Conservation (phyloP, 2,888 invertebrate species). For the Microplitis manilae region DNA sequence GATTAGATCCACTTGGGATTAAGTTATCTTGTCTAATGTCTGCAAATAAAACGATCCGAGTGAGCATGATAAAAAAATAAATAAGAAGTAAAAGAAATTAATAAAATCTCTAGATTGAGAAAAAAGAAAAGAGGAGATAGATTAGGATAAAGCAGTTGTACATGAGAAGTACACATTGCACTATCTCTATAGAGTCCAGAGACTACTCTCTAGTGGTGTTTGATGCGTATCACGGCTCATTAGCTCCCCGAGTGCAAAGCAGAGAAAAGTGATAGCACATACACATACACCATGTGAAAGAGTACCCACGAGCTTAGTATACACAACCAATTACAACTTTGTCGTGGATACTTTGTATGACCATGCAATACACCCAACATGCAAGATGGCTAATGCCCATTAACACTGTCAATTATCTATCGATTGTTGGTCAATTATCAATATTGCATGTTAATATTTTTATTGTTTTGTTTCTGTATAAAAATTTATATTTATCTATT, state of each 20-base stretch:
- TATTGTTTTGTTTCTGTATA: no score
- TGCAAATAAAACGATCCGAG: conserved; percentile 3
- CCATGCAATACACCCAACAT: conserved; percentile 56
- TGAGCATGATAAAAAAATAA: conserved; percentile 12
- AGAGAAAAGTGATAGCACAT: conserved; percentile 52
- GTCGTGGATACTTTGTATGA: conserved; percentile 66
- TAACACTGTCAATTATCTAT: background rate
- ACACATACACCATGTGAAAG: background rate
- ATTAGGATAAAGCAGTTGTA: background rate
- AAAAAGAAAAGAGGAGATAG: background rate
- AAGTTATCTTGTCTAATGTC: conserved; percentile 17
- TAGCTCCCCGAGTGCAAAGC: conserved; percentile 67
- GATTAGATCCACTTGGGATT: background rate
- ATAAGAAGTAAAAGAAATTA: background rate
- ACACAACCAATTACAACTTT: conserved; percentile 71
- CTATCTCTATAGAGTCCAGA: conserved; percentile 39
- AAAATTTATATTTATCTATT: no score
- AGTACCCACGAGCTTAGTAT: conserved; percentile 43
- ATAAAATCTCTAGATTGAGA: conserved; percentile 8
- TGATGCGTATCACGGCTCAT: conserved; percentile 71
- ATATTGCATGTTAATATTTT: no score
- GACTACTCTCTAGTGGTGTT: conserved; percentile 53
- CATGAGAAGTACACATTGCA: conserved; percentile 20
- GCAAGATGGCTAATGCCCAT: background rate
- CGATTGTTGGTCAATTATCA: background rate